A percentile compares a stretch with the other conserved stretches of the same genome.
Conservation (phyloP, 2,113 vertebrate genomes). For the Oreochromis aureus region DNA sequence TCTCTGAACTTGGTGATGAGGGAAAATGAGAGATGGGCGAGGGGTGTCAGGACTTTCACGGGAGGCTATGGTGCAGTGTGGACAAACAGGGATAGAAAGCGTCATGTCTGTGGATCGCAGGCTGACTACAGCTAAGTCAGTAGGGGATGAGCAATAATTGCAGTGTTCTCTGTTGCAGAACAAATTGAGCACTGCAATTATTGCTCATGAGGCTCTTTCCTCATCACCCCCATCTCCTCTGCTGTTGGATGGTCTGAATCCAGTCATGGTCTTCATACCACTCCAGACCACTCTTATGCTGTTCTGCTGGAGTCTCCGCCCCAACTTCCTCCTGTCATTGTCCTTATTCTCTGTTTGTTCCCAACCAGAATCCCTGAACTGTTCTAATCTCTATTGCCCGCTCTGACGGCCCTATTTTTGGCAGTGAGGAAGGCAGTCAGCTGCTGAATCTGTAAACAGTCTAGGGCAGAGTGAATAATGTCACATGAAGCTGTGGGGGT, state of each 20-base stretch:
- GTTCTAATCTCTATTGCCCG: neutral
- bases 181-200: neutral
- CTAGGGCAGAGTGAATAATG: neutral
- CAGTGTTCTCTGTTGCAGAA: neutral
- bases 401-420: neutral
- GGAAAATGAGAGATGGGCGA: fast-evolving
- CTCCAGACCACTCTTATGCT: neutral
- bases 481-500: neutral
- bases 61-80: neutral
- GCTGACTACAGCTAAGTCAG: neutral
- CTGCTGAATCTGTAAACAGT: neutral
- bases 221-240: neutral
- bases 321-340: neutral
- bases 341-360: neutral
- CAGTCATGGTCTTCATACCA: neutral
- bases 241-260: neutral
- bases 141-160: neutral
- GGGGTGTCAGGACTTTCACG: neutral
- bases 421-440: neutral
- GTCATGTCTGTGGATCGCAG: neutral
- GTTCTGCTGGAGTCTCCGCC: neutral
- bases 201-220: neutral
- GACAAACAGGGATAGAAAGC: neutral
- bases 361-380: neutral
- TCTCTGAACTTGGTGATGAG: neutral